Conservation (phyloP, 2,888 invertebrate species). For the Cheilosia grossa region DNA sequence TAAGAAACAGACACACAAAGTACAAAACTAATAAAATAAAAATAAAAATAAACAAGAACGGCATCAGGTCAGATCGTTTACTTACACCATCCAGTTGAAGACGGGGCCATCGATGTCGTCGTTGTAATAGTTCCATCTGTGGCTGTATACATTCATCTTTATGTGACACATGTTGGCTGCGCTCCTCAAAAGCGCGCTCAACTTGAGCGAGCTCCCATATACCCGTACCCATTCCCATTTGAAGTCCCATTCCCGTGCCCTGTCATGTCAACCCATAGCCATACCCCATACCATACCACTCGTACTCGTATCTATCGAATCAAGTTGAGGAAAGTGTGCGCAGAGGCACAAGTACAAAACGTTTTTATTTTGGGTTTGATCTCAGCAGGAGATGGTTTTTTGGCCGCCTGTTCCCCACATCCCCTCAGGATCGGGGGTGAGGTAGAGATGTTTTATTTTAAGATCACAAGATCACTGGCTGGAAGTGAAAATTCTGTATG, state of each 20-base stretch:
- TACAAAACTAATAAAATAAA: slow-evolving; percentile 48
- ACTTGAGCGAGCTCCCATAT: slow-evolving; percentile 35
- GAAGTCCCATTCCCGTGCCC: slow-evolving; percentile 4
- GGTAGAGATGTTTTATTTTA: slow-evolving; percentile 50
- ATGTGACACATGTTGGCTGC: slow-evolving; percentile 71
- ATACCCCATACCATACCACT: not conserved
- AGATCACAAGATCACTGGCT: slow-evolving; percentile 38
- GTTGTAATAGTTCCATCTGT: slow-evolving; percentile 51
- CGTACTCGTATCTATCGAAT: slow-evolving; percentile 43
- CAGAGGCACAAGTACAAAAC: slow-evolving; percentile 56
- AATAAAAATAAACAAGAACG: slow-evolving; percentile 69
- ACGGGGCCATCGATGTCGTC: slow-evolving; percentile 42
- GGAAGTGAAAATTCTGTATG: slow-evolving; percentile 18
- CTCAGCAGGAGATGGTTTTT: slow-evolving; percentile 70
- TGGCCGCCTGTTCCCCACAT: slow-evolving; percentile 16
- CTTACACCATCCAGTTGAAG: slow-evolving; percentile 64
- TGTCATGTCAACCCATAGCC: not conserved
- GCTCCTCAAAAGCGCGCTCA: slow-evolving; percentile 59
- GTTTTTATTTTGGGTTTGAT: slow-evolving; percentile 61
- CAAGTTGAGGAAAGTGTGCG: slow-evolving; percentile 60
- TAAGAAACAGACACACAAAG: slow-evolving; percentile 8
- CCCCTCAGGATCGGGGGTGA: slow-evolving; percentile 10
- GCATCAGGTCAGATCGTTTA: slow-evolving; percentile 75
- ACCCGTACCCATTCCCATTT: too few relatives aligned
- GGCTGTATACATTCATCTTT: slow-evolving; percentile 64